Base-by-base conservation (phyloP, 2,797 vertebrate species). In the Apogon hyalosoma region DNA sequence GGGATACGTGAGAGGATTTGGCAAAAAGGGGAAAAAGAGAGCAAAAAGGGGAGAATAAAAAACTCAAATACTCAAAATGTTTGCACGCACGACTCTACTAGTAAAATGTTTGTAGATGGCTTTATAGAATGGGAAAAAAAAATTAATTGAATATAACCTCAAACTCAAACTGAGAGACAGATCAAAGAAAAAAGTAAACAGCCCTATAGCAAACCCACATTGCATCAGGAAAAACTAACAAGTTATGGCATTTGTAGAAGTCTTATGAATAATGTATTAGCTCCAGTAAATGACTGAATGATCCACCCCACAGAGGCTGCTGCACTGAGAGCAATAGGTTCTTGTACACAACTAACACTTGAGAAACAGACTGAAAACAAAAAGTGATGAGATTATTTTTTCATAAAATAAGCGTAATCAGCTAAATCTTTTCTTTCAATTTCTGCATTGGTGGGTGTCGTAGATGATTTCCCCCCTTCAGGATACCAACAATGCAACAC, bases 201-300 rank as follows among this genome's bases (percentile, higher is more conserved):
- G 75, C 59, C 62, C 45, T 28, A 38, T 6, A 76, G 79, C 51
- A 63, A 77, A 77, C 14, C 28, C 52, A 66, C 57, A 71, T 24
- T 18, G 42, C 59, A 73, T 50, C 75, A 85, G 77, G 84, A 79
- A 83, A 77, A 84, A 79, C 69, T 74, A 79, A 79, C 59, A 73
- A 69, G 68, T 83, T 73, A 61, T 80, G 72, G 59, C 80, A 80
- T 82, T 78, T 73, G 78, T 81, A 70, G 77, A 88, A 49, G 56
- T 64, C 40, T 50, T 33, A 60, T 89, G 79, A 87, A 88, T 92
- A 79, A 88, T 86, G 60, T 53, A 92, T 78, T 16, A 68, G 60
- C 69, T 81, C 66, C 86, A 84, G 77, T 84, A 83, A 87, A 83
- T 69, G 74, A 55, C 72, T 84, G 72, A 78, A 69, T 41, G 64